These are phyloP conservation scores for Tholera decimalis DNA, from an alignment of 2,888 invertebrate genomes.

Conservation along the genomic window DNA sequence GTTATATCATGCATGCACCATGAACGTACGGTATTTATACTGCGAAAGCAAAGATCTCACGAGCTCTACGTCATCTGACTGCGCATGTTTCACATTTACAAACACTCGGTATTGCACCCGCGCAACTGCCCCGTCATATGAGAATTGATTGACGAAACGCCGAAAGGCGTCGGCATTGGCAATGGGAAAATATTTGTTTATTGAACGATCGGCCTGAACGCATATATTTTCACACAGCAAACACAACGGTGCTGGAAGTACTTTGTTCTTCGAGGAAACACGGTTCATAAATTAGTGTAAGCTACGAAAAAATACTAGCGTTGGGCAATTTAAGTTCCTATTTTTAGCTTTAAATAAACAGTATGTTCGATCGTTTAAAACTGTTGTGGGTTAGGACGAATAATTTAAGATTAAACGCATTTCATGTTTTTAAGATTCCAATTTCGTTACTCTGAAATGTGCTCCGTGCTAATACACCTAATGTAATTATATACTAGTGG, in stretches of 20 bases:
- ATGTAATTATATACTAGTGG: constrained; percentile 55
- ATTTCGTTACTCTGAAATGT: constrained; percentile 42
- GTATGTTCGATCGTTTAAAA: constrained; percentile 42
- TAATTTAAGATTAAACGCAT: constrained; percentile 44
- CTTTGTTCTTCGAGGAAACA: constrained; percentile 45
- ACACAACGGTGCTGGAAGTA: constrained; percentile 35
- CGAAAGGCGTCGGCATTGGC: constrained; percentile 70
- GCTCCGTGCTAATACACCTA: constrained; percentile 21
- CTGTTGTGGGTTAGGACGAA: constrained; percentile 32
- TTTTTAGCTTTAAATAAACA: constrained; percentile 53
- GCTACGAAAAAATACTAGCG: constrained; percentile 42
- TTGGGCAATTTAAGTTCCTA: constrained; percentile 57
- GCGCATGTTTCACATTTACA: constrained; percentile 68
- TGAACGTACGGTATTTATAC: constrained; percentile 51
- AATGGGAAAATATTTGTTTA: constrained; percentile 73
- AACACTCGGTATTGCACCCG: constrained; percentile 63
- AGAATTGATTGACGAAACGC: constrained; percentile 72
- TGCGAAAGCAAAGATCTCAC: constrained; percentile 61
- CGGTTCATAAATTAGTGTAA: constrained; percentile 44
- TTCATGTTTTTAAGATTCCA: constrained; percentile 42
- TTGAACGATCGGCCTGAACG: constrained; percentile 62
- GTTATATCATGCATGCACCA: constrained; percentile 49
- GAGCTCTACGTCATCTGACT: constrained; percentile 56
- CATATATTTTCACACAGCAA: constrained; percentile 67
- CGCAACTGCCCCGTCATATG: constrained; percentile 49